Percentiles rank a stretch among this genome's conserved stretches.
phyloP scores from a whole-genome alignment of 2,113 vertebrate species.

The Pogonocichla stellata region DNA sequence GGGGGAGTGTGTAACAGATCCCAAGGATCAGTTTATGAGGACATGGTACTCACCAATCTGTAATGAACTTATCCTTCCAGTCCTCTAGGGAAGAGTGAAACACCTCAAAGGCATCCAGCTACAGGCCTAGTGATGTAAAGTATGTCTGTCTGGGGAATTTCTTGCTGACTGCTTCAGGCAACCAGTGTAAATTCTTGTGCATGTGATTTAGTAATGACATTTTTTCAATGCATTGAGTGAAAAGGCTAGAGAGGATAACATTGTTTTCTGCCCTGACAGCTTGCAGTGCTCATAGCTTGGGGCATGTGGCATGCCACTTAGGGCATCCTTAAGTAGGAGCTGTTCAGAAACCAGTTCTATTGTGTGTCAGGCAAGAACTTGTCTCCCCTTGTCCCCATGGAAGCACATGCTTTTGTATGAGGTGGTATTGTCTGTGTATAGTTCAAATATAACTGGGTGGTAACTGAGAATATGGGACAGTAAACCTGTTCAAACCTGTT shows the following conservation, averaged over 20 bases:
- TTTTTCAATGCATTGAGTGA: neutral
- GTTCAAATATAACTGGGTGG: neutral
- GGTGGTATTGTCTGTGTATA: neutral
- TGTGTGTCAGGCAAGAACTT: neutral
- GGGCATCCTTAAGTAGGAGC: neutral
- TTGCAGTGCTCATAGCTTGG: neutral
- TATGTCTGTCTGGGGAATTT: conserved; percentile 27
- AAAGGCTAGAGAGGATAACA: neutral
- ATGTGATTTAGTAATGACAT: neutral
- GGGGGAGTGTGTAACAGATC: neutral
- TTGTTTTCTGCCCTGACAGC: neutral
- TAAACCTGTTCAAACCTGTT: neutral
- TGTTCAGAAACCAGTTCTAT: neutral
- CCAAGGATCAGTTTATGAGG: neutral
- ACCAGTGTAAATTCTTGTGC: conserved; percentile 6
- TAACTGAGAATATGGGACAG: neutral
- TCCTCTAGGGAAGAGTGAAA: neutral
- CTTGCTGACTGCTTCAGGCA: conserved; percentile 14
- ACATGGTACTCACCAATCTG: neutral
- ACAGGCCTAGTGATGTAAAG: neutral
- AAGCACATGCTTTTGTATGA: neutral
- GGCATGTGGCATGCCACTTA: accelerated
- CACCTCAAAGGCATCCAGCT: conserved; percentile 27
- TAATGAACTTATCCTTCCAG: neutral
- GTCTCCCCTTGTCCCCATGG: neutral